Base-by-base conservation (phyloP, 2,797 vertebrate genomes). In the Hipposideros larvatus region DNA sequence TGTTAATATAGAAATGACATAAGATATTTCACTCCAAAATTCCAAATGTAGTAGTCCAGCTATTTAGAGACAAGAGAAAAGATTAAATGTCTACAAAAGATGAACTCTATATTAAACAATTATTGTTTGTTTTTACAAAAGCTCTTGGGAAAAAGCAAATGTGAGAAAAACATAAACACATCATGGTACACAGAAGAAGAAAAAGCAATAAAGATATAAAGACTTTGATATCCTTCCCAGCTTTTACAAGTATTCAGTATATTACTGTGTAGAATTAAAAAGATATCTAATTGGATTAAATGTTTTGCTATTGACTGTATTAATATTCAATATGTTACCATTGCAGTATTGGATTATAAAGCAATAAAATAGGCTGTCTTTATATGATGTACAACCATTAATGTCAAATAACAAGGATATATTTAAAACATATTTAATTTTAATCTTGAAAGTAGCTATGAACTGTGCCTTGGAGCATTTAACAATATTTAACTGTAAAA, bases 401-500 rank as follows among this genome's bases (percentile, higher is more conserved):
- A 84, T 65, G 34, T 92, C 94, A 96, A 90, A 84, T 96, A 91
- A 92, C 61, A 90, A 86, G 34, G 7, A 65, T 84, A 55, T 43
- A 75, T 80, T 96, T 95, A 96, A 96, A 97, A 78, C 19, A 84
- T 21, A 87, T 43, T 78, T 87, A 97, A 55, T 96, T 94, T 92
- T 79, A 79, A 94, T 96, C 53, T 94, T 92, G 88, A 95, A 97
- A 95, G 89, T 94, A 96, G 88, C 92, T n/a, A 65, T 73, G 11
- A 97, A 93, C 19, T 88, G 65, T 91, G 63, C 87, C 90, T 97
- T 91, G 28, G 5, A 90, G 61, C 86, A 11, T 18, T 96, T 94
- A 87, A 90, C 9, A 96, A 94, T 89, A 73, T 95, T 98, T 89
- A 94, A 84, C 55, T 77, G 13, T 82, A 92, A 34, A 92, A 96